These are phyloP conservation scores for Diprion similis DNA, from an alignment of 1,140 invertebrate genomes.

Conservation along the genomic window DNA sequence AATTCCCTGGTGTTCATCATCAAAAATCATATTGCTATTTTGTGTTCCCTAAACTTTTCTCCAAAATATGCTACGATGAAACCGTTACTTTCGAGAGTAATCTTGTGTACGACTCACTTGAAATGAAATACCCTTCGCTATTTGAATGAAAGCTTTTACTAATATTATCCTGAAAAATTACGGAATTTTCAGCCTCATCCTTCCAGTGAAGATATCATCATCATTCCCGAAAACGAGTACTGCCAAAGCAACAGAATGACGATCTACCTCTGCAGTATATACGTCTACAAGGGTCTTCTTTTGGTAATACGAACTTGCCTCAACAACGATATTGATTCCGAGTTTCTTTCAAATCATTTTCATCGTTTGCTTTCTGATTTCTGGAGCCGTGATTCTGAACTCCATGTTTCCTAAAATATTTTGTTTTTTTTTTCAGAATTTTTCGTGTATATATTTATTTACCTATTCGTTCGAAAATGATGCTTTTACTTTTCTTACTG, in stretches of 20 bases:
- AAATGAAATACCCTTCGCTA: constrained; percentile 26
- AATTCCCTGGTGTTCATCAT: too few relatives aligned
- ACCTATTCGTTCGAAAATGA: too few relatives aligned
- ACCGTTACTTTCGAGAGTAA: too few relatives aligned
- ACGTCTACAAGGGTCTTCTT: constrained; percentile 96
- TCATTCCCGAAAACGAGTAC: constrained; percentile 94
- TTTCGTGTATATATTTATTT: too few relatives aligned
- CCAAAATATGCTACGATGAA: too few relatives aligned
- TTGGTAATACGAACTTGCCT: constrained; percentile 73
- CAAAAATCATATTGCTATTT: too few relatives aligned
- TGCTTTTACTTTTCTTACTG: too few relatives aligned
- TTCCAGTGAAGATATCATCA: constrained; percentile 86
- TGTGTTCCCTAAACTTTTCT: too few relatives aligned
- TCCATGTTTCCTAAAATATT: background rate
- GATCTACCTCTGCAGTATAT: constrained; percentile 93
- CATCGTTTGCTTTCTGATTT: too few relatives aligned
- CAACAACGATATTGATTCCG: background rate
- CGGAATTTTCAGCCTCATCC: constrained; percentile 74
- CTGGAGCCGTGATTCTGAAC: too few relatives aligned
- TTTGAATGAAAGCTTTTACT: background rate
- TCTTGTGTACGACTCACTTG: background rate
- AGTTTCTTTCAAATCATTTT: background rate
- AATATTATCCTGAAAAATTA: constrained; percentile 12
- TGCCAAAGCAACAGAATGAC: constrained; percentile 95
- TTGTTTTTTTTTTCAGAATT: constrained; percentile 22